Percentiles rank a stretch among this genome's conserved stretches.
These are phyloP conservation scores for Isurus oxyrinchus DNA, from an alignment of 2,113 vertebrate species.

Conservation along the genomic window DNA sequence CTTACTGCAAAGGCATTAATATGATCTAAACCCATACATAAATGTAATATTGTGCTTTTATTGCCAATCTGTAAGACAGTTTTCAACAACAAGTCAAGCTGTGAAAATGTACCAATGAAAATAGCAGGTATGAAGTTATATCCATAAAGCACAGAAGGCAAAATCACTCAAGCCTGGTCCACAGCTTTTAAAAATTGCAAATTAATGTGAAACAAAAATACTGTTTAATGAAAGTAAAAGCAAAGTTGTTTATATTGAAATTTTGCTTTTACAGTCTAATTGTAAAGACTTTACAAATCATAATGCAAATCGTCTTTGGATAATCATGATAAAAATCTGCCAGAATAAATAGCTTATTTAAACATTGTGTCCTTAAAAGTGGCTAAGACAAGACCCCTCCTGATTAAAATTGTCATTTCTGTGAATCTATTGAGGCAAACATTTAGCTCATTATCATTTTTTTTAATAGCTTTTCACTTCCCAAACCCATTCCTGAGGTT, in stretches of 20 bases:
- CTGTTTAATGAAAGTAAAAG: neutral
- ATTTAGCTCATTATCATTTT: constrained; percentile 97
- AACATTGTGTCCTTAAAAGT: neutral
- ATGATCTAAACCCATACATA: neutral
- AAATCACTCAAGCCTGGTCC: neutral
- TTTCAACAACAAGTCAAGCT: neutral
- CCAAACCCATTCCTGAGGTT: constrained; percentile 87
- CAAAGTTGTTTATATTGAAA: neutral
- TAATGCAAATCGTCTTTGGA: neutral
- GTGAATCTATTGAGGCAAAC: constrained; percentile 89
- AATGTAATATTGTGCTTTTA: neutral
- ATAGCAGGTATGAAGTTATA: neutral
- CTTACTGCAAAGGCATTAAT: neutral
- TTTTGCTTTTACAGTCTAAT: neutral
- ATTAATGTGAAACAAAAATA: neutral
- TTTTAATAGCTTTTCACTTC: constrained; percentile 87
- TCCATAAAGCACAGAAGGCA: neutral
- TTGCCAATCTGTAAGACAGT: neutral
- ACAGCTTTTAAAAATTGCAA: neutral
- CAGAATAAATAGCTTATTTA: constrained; percentile 26
- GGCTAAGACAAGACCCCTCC: constrained; percentile 48
- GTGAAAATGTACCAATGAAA: neutral
- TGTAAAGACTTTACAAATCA: constrained; percentile 3
- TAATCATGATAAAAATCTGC: neutral
- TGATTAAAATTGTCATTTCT: constrained; percentile 81